Evolutionary conservation across 2,113 vertebrate species (phyloP), one percentile per base, ranked within the genome.

Genomic region (Rhombomys opimus): DNA sequence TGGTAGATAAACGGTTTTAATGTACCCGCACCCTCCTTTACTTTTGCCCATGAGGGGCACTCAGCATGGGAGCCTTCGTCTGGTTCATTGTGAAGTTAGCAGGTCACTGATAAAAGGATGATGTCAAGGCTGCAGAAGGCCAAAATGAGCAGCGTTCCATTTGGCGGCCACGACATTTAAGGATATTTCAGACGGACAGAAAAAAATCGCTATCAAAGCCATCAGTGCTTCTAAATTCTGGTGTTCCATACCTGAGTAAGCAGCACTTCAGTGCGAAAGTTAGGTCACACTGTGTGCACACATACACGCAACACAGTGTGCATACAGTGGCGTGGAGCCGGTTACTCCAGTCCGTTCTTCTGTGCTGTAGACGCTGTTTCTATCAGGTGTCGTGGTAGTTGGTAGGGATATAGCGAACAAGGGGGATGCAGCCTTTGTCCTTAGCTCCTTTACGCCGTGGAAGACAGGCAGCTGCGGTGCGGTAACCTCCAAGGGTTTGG

Each of bases 21-120:
- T 96, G 96, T n/a, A 57, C 68, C 86, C 92, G 65, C 5, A 5
- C 46, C 85, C 93, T 95, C 90, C 93, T 73, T 18, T 52, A 10
- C 93, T 96, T 92, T 32, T 76, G 91, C 89, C 4, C 4, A 5
- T 2, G n/a, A 94, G 95, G 85, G 76, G 88, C 96, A 94, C 90
- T 92, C 86, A 72, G 95, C 68, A 0, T 17, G 87, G 57, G 63
- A 89, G 92, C 93, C 96, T 89, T 78, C 25, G 1, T 82, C 88
- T 93, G 93, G 76, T 80, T 95, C 96, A 32, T 72, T 59, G 86
- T 87, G 86, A 93, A 95, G 92, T 92, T 95, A 75, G 86, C 94
- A 94, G 96, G 96, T 97, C 97, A 96, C 87, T 67, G n/a, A 84
- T 96, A 97, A 97, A 41, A 97, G 97, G 89, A 96, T 76, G 94